Base-by-base conservation (phyloP, 2,888 invertebrate species). In the Escarpia spicata region DNA sequence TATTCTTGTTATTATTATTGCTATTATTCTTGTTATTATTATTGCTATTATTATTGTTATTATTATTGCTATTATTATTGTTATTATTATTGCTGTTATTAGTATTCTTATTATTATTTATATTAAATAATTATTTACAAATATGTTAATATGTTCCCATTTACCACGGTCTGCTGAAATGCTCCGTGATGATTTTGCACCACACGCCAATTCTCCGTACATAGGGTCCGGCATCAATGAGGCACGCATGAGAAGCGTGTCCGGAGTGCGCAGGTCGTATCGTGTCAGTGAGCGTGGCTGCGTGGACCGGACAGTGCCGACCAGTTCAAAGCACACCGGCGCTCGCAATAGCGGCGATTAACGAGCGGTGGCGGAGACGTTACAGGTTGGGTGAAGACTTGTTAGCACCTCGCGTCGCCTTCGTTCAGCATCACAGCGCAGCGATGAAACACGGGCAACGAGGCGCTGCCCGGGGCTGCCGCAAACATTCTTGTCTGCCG, bases 391-490 rank as follows among this genome's bases (percentile, higher is more conserved):
- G 75, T 26, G 75, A 75, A 75, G 26, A 75, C 75, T 75, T 75
- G 75, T 75, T 75, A 75, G 75, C 75, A 75, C 75, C 75, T 75
- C 75, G 75, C 19, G 75, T 75, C 75, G 75, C 75, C 26, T 75
- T 75, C 75, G 75, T 75, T 75, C 75, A 75, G 75, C 75, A 6
- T 75, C 75, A n/a, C 75, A n/a, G 75, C 15, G 75, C 75, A 75
- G n/a, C 75, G 75, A 75, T 75, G 75, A 75, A 75, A 75, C 75
- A 26, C 75, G 6, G n/a, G 4, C 75, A 75, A 75, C 75, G 75
- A 75, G 75, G 75, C 75, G 75, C 2, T 75, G 75, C 75, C 75
- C 4, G 19, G 75, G 75, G 75, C 75, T 75, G 75, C 75, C 75
- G 75, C 75, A 75, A 6, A 75, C 75, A 75, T 75, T 75, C 75